Evolutionary conservation across 2,888 invertebrate species (phyloP), one percentile per base, ranked within the genome.

Genomic region (Plemyria rubiginata): DNA sequence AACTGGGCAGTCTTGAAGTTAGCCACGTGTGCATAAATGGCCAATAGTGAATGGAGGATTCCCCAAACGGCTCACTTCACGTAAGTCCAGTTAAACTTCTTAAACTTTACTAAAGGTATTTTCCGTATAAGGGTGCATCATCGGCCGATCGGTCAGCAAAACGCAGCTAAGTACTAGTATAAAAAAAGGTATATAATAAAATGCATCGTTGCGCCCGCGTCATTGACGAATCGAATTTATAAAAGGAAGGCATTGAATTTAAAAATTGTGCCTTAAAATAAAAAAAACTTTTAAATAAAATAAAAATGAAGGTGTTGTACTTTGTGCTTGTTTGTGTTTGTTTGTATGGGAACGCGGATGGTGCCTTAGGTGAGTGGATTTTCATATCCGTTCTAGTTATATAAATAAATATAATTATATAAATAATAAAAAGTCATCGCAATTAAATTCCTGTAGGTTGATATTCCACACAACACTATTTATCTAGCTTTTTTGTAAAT

Each of bases 251-350:
- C 55, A 49, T 46, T 36, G 4, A 7, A 11, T 22, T 11, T 9
- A 32, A 9, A 45, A 15, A 45, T 16, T 16, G 32, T 48, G 13
- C 5, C 6, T 15, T 8, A 13, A 7, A 13, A 48, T 11, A 13
- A 40, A 32, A 13, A 52, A 5, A 50, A 36, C 53, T 49, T 50
- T 28, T 11, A 45, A 16, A 38, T 54, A 43, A 48, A 16, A 48
- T 63, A 62, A 57, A 38, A 13, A 72, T 72, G 72, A 55, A 60
- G 53, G 61, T 64, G 60, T 36, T 71, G n/a, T 66, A 65, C 41
- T 57, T 57, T 41, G 40, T 72, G 54, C 50, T 62, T 54, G 28
- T 68, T 45, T 68, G 60, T 67, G 62, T 62, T 50, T 62, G 70
- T 64, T 60, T 69, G 29, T 65, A 60, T 53, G 51, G 45, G 3